Conservation (phyloP, 2,888 invertebrate genomes). For the Polydrusus tereticollis region DNA sequence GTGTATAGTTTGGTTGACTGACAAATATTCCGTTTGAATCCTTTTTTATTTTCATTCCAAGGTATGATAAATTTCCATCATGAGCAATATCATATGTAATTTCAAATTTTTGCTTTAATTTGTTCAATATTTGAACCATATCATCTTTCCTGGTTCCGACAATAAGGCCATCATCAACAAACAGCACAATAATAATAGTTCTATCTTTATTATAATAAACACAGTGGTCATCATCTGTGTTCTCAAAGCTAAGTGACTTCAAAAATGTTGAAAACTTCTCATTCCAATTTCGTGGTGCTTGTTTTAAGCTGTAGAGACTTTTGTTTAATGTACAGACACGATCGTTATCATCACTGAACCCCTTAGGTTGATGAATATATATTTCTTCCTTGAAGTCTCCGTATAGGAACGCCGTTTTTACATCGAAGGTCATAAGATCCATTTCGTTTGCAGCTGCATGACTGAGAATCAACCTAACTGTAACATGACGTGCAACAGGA, state of each 20-base stretch:
- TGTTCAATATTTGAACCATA: slow-evolving; percentile 46
- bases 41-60: slow-evolving; percentile 53
- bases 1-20: no score
- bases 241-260: slow-evolving; percentile 48
- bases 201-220: slow-evolving; percentile 51
- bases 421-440: not conserved
- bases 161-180: slow-evolving; percentile 56
- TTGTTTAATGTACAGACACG: slow-evolving; percentile 55
- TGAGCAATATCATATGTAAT: slow-evolving; percentile 16
- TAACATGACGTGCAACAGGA: no score
- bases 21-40: not conserved
- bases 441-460: not conserved
- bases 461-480: no score
- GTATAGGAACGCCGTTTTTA: no score
- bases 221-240: slow-evolving; percentile 51
- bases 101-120: slow-evolving; percentile 30
- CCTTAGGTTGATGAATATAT: slow-evolving; percentile 55
- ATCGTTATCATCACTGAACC: slow-evolving; percentile 56
- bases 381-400: slow-evolving; percentile 14
- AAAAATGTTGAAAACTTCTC: no score
- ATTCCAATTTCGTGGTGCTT: no score
- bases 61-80: slow-evolving; percentile 45
- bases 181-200: slow-evolving; percentile 48
- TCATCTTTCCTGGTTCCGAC: slow-evolving; percentile 42
- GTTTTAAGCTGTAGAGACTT: no score